Evolutionary conservation across 2,888 invertebrate species (phyloP).

Genomic region (Apamea monoglypha): DNA sequence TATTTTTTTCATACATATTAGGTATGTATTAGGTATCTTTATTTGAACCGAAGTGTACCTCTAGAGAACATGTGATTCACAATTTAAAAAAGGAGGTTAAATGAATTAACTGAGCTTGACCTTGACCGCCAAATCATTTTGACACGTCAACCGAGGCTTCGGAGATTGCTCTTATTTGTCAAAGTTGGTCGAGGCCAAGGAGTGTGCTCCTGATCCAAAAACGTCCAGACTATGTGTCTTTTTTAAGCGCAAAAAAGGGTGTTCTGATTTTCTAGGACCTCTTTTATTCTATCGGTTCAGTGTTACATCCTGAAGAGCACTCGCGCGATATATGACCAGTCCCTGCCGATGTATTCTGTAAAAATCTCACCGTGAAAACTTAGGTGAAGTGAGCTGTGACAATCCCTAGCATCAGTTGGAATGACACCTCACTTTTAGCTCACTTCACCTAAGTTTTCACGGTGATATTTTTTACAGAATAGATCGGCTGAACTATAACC

Average conservation of each 20-base stretch:
- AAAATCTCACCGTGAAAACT: no score
- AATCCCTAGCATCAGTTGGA: background rate
- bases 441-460: background rate
- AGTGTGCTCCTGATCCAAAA: background rate
- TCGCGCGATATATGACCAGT: background rate
- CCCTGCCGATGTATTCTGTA: no score
- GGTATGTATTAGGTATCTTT: background rate
- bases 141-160: conserved; percentile 20
- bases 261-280: background rate
- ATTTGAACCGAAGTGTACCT: conserved; percentile 12
- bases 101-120: background rate
- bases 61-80: background rate
- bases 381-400: no score
- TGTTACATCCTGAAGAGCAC: no score
- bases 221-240: background rate
- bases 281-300: background rate
- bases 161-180: conserved; percentile 1
- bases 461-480: background rate
- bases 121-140: conserved; percentile 31
- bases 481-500: background rate
- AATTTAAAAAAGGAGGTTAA: conserved; percentile 15
- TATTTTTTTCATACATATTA: background rate
- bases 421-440: background rate
- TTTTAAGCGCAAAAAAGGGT: background rate
- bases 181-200: conserved; percentile 16